Base-by-base conservation (phyloP, 2,888 invertebrate species). In the Chaetogeoica ovagalla region DNA sequence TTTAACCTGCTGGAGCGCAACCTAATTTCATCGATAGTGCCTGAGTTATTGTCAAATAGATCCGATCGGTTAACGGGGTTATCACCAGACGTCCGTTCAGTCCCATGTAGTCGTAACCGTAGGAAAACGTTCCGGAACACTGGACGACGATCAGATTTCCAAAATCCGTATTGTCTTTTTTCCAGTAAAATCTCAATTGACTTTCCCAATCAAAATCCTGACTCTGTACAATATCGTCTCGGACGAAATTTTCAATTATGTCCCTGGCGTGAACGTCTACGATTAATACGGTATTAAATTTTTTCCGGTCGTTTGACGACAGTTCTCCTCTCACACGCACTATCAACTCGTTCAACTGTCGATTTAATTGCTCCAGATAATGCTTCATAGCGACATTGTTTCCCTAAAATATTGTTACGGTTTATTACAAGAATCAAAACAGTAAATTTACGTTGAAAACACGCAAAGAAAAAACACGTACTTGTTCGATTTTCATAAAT, bases 101-200 rank as follows among this genome's bases (percentile, higher is more conserved):
- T 0, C 97, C 97, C 95, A 96, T 96, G 86, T 97, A 97, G 86
- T 97, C 97, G 86, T 96, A 97, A 7, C 97, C 97, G 85, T 96
- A 97, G 82, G 95, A 93, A 85, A 97, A 97, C 37, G 90, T 87
- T 63, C 94, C 94, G 5, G 93, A 92, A 85, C 96, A 97, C 85
- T 97, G 97, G 39, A 91, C 89, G 30, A 96, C 91, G 87, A 91
- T 91, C 23, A 95, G 86, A 84, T 94, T 93, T 85, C 96, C 95
- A 0, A 79, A 23, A 21, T 70, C 63, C 63, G 91, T 88, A 81
- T 9, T 9, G 8, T 90, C 89, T 85, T 92, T 93, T 2, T 92
- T 87, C 97, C 97, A 97, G 85, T 97, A 97, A 88, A 96, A 96
- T 81, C 96, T 88, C 82, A 97, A 88, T 86, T 97, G 96, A 85